A percentile compares a stretch with the other conserved stretches of the same genome.
Conservation (phyloP, 2,113 vertebrate genomes). For the Cacatua alba region DNA sequence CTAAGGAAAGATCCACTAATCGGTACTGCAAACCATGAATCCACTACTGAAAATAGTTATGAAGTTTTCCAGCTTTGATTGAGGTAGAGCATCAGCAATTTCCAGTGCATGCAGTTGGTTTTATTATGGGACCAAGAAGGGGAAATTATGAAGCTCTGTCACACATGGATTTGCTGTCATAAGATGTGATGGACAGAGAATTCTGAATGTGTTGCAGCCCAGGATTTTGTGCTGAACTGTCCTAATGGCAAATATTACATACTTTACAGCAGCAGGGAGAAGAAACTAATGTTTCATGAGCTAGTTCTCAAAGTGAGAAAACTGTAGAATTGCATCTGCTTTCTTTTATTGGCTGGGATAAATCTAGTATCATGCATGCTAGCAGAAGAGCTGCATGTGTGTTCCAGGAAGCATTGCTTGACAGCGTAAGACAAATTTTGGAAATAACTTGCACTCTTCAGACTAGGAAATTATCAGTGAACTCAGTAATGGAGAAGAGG, state of each 20-base stretch:
- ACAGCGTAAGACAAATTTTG: background rate
- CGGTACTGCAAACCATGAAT: background rate
- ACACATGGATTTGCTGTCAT: background rate
- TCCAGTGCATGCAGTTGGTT: background rate
- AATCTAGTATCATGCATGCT: background rate
- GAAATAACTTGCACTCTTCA: background rate
- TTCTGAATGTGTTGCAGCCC: background rate
- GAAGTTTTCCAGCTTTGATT: background rate
- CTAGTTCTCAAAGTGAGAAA: background rate
- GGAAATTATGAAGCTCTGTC: background rate
- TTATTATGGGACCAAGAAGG: background rate
- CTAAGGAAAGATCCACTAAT: background rate
- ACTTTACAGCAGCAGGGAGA: background rate
- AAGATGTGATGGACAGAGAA: background rate
- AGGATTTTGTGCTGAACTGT: background rate
- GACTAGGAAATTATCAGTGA: background rate
- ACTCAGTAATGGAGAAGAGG: background rate
- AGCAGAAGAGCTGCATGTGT: background rate
- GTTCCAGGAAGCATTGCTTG: background rate
- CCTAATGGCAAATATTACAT: background rate
- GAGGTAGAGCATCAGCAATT: background rate
- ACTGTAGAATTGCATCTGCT: background rate
- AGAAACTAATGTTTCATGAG: background rate
- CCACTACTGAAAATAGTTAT: background rate
- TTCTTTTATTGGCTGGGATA: background rate